phyloP scores from a whole-genome alignment of 2,888 invertebrate species.

The Ceraclea dissimilis region DNA sequence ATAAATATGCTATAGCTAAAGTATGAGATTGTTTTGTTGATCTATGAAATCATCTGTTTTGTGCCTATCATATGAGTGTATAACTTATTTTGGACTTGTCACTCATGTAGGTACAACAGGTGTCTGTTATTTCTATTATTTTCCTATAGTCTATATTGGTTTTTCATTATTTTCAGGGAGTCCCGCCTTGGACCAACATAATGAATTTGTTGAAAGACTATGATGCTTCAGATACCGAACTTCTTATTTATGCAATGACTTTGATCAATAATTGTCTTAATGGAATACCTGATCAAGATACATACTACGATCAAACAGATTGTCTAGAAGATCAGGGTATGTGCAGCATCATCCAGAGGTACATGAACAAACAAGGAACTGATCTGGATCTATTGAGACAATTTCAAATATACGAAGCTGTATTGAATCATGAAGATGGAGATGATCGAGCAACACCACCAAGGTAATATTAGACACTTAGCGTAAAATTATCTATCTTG shows the following conservation, averaged over 20 bases:
- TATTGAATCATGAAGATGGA: conserved; percentile 81
- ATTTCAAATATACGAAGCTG: conserved; percentile 92
- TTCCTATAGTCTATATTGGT: too few species aligned
- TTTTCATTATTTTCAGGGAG: conserved; percentile 40
- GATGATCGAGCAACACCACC: conserved; percentile 36
- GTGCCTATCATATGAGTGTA: too few species aligned
- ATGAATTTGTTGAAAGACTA: conserved; percentile 82
- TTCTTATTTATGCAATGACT: conserved; percentile 92
- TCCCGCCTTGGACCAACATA: conserved; percentile 68
- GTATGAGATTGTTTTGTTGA: too few species aligned
- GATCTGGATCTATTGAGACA: conserved; percentile 90
- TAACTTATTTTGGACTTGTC: too few species aligned
- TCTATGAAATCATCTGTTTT: too few species aligned
- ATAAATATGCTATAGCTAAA: too few species aligned
- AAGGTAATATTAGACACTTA: too few species aligned
- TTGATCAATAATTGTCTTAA: conserved; percentile 92
- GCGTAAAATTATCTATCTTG: too few species aligned
- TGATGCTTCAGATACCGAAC: conserved; percentile 93
- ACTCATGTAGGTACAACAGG: too few species aligned
- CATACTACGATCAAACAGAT: conserved; percentile 96
- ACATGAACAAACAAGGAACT: conserved; percentile 87
- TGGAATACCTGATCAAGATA: conserved; percentile 89
- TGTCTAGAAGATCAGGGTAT: conserved; percentile 90
- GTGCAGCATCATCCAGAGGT: conserved; percentile 77
- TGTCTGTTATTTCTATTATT: too few species aligned